Conservation (phyloP, 2,888 invertebrate species). For the Acrocyrtus sp. region DNA sequence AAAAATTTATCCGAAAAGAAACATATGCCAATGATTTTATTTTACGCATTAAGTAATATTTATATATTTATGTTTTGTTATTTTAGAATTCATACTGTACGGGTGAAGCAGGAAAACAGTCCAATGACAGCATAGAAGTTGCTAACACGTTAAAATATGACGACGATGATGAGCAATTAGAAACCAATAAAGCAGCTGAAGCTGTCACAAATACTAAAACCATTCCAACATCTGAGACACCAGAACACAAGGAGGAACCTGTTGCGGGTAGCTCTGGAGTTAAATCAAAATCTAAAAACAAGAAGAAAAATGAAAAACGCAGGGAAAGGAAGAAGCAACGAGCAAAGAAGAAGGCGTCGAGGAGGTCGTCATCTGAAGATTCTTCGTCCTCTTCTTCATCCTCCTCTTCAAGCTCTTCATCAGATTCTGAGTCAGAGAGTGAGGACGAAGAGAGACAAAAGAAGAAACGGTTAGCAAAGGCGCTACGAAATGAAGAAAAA, state of each 20-base stretch:
- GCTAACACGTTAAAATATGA: slow-evolving; percentile 56
- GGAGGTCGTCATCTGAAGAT: slow-evolving; percentile 11
- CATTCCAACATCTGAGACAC: slow-evolving; percentile 37
- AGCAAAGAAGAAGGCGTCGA: slow-evolving; percentile 22
- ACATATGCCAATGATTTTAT: too few species aligned
- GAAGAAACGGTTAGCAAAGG: slow-evolving; percentile 66
- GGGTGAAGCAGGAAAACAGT: slow-evolving; percentile 75
- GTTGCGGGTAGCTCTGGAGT: slow-evolving; percentile 11
- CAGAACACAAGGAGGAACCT: slow-evolving; percentile 69
- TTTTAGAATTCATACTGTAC: slow-evolving; percentile 84
- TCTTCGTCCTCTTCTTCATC: slow-evolving; percentile 46
- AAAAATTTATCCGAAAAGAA: background rate
- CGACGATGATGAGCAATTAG: slow-evolving; percentile 65
- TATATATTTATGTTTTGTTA: slow-evolving; percentile 5
- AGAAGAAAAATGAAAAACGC: slow-evolving; percentile 64
- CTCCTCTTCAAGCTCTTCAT: slow-evolving; percentile 58
- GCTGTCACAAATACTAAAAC: background rate
- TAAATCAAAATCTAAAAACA: slow-evolving; percentile 39
- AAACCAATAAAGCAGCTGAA: slow-evolving; percentile 63
- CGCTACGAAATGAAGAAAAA: slow-evolving; percentile 74
- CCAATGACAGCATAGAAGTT: slow-evolving; percentile 61
- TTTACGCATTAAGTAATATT: background rate
- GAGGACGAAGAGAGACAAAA: slow-evolving; percentile 65
- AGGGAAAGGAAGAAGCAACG: slow-evolving; percentile 62
- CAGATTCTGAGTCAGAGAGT: slow-evolving; percentile 63